These are phyloP conservation scores for Embiotoca jacksoni DNA, from an alignment of 2,113 vertebrate genomes.

Conservation along the genomic window DNA sequence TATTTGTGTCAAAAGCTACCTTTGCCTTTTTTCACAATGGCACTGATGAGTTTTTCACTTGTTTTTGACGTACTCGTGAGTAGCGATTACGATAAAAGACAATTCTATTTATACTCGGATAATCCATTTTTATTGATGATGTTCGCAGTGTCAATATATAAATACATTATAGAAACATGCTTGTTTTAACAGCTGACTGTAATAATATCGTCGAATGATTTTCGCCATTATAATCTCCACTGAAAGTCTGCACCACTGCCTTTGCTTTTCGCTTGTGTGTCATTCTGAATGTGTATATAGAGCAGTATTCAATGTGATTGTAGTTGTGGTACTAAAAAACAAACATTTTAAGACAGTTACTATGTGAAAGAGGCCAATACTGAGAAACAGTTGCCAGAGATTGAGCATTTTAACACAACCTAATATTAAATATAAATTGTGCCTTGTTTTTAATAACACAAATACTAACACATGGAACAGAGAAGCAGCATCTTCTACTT, in stretches of 20 bases:
- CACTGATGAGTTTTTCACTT: constrained; percentile 47
- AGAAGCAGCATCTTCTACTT: constrained; percentile 9
- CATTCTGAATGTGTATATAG: constrained; percentile 55
- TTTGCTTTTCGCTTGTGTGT: constrained; percentile 40
- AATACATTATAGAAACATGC: constrained; percentile 38
- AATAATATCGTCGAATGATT: constrained; percentile 36
- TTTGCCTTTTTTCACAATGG: constrained; percentile 31
- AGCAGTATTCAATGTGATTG: constrained; percentile 48
- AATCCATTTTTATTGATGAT: constrained; percentile 57
- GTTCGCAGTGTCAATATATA: constrained; percentile 23
- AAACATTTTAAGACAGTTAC: background rate
- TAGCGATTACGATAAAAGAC: constrained; percentile 13
- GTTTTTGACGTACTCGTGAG: background rate
- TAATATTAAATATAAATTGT: constrained; percentile 38
- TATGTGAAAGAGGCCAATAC: constrained; percentile 38
- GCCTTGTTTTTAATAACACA: constrained; percentile 44
- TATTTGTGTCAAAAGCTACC: constrained; percentile 31
- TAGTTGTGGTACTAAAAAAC: constrained; percentile 7
- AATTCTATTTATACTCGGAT: constrained; percentile 50
- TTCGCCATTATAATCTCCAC: constrained; percentile 67
- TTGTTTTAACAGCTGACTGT: constrained; percentile 56
- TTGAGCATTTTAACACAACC: constrained; percentile 29
- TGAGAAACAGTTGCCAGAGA: constrained; percentile 46
- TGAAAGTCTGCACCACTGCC: constrained; percentile 71
- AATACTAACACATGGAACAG: constrained; percentile 25